Conservation (phyloP, 2,888 invertebrate genomes). For the Nasonovia ribisnigri region DNA sequence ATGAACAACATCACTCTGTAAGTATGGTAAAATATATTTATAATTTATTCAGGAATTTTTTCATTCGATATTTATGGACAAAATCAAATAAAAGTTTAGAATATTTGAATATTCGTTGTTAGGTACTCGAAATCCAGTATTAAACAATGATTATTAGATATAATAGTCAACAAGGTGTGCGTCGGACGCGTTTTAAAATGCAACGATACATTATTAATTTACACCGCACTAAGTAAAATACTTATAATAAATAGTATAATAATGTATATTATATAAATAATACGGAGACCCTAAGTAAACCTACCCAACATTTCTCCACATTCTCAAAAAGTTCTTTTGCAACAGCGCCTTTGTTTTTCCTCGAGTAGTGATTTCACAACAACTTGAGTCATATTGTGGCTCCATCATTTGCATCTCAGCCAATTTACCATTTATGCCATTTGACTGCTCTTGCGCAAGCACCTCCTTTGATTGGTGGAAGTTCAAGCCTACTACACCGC, state of each 20-base stretch:
- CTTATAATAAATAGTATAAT: not conserved
- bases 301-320: conserved; percentile 91
- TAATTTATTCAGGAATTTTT: not conserved
- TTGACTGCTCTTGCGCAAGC: conserved; percentile 80
- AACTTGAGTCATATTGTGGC: conserved; percentile 73
- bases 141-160: not conserved
- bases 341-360: conserved; percentile 88
- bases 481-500: conserved; percentile 87
- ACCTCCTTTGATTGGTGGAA: conserved; percentile 93
- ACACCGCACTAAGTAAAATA: not conserved
- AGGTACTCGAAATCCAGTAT: not conserved
- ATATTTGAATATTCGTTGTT: not conserved
- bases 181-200: not conserved
- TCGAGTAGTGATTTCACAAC: conserved; percentile 79
- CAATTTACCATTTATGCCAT: conserved; percentile 72
- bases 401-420: conserved; percentile 66
- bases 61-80: not conserved
- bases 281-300: conserved; percentile 65
- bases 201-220: not conserved
- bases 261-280: no score
- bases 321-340: conserved; percentile 88
- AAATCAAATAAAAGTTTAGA: not conserved
- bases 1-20: conserved; percentile 88
- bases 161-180: not conserved
- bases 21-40: conserved; percentile 53